phyloP scores from a whole-genome alignment of 1,140 invertebrate genomes.

The Orchestia grillus region DNA sequence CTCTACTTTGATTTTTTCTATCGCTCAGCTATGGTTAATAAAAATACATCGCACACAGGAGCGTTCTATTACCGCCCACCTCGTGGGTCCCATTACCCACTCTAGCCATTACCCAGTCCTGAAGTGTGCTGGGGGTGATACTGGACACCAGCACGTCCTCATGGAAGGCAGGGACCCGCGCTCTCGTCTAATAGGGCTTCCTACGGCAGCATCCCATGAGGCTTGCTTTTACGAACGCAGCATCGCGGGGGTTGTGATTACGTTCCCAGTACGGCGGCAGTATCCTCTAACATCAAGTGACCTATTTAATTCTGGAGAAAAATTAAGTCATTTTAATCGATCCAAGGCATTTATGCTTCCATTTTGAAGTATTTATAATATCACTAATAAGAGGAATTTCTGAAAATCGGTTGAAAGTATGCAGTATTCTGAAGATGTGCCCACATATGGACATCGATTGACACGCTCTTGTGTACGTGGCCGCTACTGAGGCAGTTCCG shows the following conservation, averaged over 20 bases:
- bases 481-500: no score
- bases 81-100: not conserved
- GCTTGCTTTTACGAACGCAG: not conserved
- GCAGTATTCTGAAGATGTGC: no score
- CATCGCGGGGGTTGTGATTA: not conserved
- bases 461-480: no score
- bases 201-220: not conserved
- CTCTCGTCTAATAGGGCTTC: not conserved
- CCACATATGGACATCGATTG: no score
- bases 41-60: not conserved
- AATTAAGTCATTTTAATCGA: no score
- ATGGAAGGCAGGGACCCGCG: not conserved
- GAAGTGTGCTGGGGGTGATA: not conserved
- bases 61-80: not conserved
- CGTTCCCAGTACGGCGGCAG: not conserved
- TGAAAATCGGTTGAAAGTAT: no score
- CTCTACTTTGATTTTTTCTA: not conserved
- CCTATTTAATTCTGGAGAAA: no score
- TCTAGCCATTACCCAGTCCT: not conserved
- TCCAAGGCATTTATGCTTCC: no score
- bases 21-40: not conserved
- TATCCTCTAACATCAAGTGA: no score
- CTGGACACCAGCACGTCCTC: not conserved
- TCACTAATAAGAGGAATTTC: no score
- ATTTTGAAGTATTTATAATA: no score